These are phyloP conservation scores for Nomada fucata DNA, from an alignment of 2,888 invertebrate species.

Conservation along the genomic window DNA sequence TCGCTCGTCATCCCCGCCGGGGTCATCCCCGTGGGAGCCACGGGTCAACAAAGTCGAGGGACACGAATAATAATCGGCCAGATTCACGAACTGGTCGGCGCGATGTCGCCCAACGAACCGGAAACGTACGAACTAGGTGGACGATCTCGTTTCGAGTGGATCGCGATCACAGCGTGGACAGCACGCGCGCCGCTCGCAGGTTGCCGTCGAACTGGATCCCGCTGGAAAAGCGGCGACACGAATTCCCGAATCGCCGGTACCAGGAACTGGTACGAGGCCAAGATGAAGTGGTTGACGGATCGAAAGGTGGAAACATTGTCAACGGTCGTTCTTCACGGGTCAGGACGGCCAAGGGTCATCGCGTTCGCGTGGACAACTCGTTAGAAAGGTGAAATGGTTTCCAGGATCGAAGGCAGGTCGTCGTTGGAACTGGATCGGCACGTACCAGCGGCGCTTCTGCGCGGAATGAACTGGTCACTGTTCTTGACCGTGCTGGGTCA, in stretches of 20 bases:
- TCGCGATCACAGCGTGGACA: conserved; percentile 54
- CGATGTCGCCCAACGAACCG: conserved; percentile 46
- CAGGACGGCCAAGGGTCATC: conserved; percentile 59
- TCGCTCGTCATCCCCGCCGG: conserved; percentile 61
- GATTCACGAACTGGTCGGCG: conserved; percentile 54
- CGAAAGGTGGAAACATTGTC: conserved; percentile 57
- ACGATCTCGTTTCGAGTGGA: conserved; percentile 55
- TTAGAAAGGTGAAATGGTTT: conserved; percentile 60
- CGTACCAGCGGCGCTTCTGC: conserved; percentile 45
- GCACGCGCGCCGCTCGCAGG: conserved; percentile 72
- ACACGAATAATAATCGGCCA: conserved; percentile 72
- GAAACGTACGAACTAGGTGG: conserved; percentile 48
- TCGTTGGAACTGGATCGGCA: conserved; percentile 60
- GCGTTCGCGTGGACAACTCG: conserved; percentile 71
- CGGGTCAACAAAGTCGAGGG: conserved; percentile 78
- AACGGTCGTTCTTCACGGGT: conserved; percentile 66
- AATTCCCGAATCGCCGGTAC: conserved; percentile 46
- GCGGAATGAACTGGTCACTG: conserved; percentile 34
- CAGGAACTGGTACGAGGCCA: conserved; percentile 9
- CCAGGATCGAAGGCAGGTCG: conserved; percentile 48
- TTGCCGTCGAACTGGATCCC: conserved; percentile 54
- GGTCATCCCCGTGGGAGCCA: conserved; percentile 79
- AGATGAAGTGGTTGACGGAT: conserved; percentile 44
- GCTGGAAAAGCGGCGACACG: conserved; percentile 16
- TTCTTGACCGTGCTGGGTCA: conserved; percentile 48